Evolutionary conservation across 2,113 vertebrate genomes (phyloP).

Genomic region (Myanophis thanlyinensis): DNA sequence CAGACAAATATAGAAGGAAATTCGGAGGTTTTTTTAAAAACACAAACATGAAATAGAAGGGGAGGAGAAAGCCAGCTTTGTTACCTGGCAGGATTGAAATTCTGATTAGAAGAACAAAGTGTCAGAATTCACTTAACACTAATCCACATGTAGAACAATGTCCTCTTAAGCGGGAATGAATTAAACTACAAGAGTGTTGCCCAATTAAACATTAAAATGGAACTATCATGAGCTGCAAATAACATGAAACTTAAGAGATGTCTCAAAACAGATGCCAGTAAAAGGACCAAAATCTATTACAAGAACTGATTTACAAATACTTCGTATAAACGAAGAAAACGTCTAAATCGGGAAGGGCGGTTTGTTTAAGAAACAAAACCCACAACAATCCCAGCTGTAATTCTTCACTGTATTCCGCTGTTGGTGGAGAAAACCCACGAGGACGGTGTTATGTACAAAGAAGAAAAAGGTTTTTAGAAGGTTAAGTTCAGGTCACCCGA

Average conservation of each 20-base stretch:
- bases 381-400: neutral
- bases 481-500: slow-evolving; percentile 80
- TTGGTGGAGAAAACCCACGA: slow-evolving; percentile 50
- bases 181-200: slow-evolving; percentile 18
- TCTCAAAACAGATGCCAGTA: slow-evolving; percentile 40
- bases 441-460: slow-evolving; percentile 63
- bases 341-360: neutral
- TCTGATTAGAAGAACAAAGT: slow-evolving; percentile 67
- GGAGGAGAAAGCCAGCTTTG: neutral
- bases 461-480: slow-evolving; percentile 74
- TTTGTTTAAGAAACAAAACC: slow-evolving; percentile 8
- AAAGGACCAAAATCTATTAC: slow-evolving; percentile 29
- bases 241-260: slow-evolving; percentile 52
- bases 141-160: slow-evolving; percentile 59
- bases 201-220: slow-evolving; percentile 45
- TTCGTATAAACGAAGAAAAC: neutral
- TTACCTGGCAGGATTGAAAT: slow-evolving; percentile 68
- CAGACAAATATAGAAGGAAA: neutral
- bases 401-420: slow-evolving; percentile 28
- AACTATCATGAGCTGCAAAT: slow-evolving; percentile 36
- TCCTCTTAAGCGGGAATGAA: slow-evolving; percentile 59
- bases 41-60: neutral
- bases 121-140: slow-evolving; percentile 55
- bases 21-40: neutral
- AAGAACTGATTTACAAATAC: slow-evolving; percentile 47